These are phyloP conservation scores for Dufourea novaeangliae DNA, from an alignment of 1,140 invertebrate genomes.

Conservation along the genomic window DNA sequence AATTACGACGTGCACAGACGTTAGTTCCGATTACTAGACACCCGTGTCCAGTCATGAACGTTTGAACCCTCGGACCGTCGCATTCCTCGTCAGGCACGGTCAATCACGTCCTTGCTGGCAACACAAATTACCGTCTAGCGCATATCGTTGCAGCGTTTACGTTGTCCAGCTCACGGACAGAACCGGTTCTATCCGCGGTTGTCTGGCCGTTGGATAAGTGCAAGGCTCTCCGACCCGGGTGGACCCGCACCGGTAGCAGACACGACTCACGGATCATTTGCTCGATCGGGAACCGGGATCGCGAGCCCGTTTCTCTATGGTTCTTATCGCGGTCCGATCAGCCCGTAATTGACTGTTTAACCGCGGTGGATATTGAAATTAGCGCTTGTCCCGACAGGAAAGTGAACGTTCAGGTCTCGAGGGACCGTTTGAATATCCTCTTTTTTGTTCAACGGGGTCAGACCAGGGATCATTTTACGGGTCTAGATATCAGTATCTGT, in stretches of 20 bases:
- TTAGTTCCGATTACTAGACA: too few species aligned
- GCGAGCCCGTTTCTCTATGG: background rate
- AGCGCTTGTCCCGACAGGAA: background rate
- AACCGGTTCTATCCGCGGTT: slow-evolving; percentile 51
- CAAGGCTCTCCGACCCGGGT: slow-evolving; percentile 18
- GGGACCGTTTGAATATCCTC: background rate
- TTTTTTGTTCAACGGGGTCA: background rate
- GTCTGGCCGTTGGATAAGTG: slow-evolving; percentile 26
- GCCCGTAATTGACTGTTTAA: slow-evolving; percentile 16
- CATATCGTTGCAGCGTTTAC: slow-evolving; percentile 6
- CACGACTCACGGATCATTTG: slow-evolving; percentile 27
- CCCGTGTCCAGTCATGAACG: background rate
- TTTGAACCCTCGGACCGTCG: background rate
- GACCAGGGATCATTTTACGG: background rate
- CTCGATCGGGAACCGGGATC: slow-evolving; percentile 8
- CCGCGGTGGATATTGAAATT: slow-evolving; percentile 20
- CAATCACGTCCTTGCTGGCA: slow-evolving; percentile 57
- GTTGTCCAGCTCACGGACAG: background rate
- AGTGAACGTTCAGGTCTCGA: slow-evolving; percentile 1
- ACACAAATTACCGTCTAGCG: slow-evolving; percentile 37
- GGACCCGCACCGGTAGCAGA: slow-evolving; percentile 22
- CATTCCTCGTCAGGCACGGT: slow-evolving; percentile 56
- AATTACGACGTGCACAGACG: too few species aligned
- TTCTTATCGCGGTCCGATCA: slow-evolving; percentile 10
- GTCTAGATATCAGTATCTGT: background rate